Evolutionary conservation across 2,113 vertebrate genomes (phyloP).

Genomic region (Seriola rivoliana): DNA sequence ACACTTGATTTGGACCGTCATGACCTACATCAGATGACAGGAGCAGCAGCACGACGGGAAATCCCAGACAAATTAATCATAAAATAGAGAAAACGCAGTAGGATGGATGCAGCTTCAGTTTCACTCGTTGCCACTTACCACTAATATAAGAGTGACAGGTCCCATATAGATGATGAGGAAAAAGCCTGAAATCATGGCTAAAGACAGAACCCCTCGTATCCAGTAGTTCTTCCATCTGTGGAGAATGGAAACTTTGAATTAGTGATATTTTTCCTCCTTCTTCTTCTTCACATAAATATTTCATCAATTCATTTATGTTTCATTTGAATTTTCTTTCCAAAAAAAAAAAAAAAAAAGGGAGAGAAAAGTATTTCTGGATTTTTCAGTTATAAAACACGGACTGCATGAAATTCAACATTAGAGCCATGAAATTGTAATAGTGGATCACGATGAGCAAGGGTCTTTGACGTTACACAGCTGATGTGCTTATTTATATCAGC

Average conservation of each 20-base stretch:
- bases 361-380: not conserved
- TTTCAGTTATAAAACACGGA: not conserved
- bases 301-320: not conserved
- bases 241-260: not conserved
- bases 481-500: not conserved
- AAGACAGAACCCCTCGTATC: constrained; percentile 95
- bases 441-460: too few relatives aligned
- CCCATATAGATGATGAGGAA: constrained; percentile 96
- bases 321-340: not conserved
- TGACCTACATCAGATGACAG: constrained; percentile 86
- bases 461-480: not conserved
- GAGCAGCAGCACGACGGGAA: not conserved
- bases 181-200: constrained; percentile 94
- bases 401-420: not conserved
- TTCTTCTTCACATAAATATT: not conserved
- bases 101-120: not conserved
- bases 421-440: too few relatives aligned
- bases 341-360: not conserved
- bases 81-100: not conserved
- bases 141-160: constrained; percentile 92
- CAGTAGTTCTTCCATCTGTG: constrained; percentile 99
- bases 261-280: not conserved
- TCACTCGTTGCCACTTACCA: constrained; percentile 35
- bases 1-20: constrained; percentile 96
- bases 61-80: not conserved